These are phyloP conservation scores for Drosophila punjabiensis DNA, from an alignment of 1,140 invertebrate genomes.

Conservation along the genomic window DNA sequence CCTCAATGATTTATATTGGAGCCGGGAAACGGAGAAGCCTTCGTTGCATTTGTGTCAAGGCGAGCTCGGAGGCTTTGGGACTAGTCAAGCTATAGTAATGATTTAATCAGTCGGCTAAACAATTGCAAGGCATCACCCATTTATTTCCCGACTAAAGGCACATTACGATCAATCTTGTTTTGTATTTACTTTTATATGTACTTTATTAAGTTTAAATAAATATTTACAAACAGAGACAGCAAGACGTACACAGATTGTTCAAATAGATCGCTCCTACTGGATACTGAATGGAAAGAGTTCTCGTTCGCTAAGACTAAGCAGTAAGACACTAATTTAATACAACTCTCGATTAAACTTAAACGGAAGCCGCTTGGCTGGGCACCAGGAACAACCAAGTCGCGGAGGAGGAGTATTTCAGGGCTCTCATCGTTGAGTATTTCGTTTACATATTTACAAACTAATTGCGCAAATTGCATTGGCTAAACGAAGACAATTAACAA, in stretches of 20 bases:
- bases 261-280: constrained; percentile 43
- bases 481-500: constrained; percentile 69
- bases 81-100: constrained; percentile 22
- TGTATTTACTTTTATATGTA: constrained; percentile 68
- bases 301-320: constrained; percentile 52
- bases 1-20: constrained; percentile 45
- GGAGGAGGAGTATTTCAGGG: constrained; percentile 49
- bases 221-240: constrained; percentile 78
- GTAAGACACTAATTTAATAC: constrained; percentile 78
- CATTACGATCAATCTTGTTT: constrained; percentile 15
- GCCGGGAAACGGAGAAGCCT: constrained; percentile 26
- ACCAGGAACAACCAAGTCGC: constrained; percentile 49
- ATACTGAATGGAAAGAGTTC: constrained; percentile 37
- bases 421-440: constrained; percentile 61
- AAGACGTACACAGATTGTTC: constrained; percentile 60
- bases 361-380: constrained; percentile 43
- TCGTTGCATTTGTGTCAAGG: constrained; percentile 57
- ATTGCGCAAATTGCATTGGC: constrained; percentile 69
- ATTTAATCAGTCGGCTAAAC: constrained; percentile 36
- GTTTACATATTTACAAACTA: constrained; percentile 82
- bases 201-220: constrained; percentile 83
- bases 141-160: not conserved
- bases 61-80: constrained; percentile 1
- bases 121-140: not conserved
- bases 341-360: constrained; percentile 58